Evolutionary conservation across 1,140 invertebrate species (phyloP), one percentile per base, ranked within the genome.

Genomic region (Trichomalopsis sarcophagae): DNA sequence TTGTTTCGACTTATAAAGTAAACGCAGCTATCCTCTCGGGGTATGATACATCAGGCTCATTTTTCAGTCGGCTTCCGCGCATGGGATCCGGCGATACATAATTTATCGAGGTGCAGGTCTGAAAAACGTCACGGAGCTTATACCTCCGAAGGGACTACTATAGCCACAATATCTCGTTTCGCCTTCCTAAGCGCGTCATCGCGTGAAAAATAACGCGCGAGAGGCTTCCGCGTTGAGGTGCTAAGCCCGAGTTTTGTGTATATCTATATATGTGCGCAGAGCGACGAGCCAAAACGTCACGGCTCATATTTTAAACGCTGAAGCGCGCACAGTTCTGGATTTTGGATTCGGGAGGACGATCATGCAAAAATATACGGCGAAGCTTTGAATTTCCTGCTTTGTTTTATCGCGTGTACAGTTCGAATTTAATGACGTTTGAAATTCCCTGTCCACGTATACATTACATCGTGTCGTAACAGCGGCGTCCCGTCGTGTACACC

Each of bases 1-100:
- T 55, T 14, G 50, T 55, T 55, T 21, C 55, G 21, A n/a, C 21
- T 17, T 71, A 36, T 74, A 27, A 36, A 73, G 73, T 33, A 73
- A 74, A 50, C 44, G 44, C 27, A 27, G 27, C 27, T 74, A 10
- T 40, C 40, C 36, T 21, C 27, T 33, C 36, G 11, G 7, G 6
- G 44, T 10, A 36, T 44, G 71, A 76, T 74, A 76, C 47, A 74
- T 74, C 69, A 23, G 73, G 30, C 73, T 75, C 81, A 66, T 82
- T 82, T 82, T 76, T 82, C 73, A 62, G 23, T 14, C 62, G n/a
- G 40, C 80, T n/a, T n/a, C 36, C 68, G 40, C 14, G 33, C 17
- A 33, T 68, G 40, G 13, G 7, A 33, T 4, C 33, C 30, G 21
- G 17, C n/a, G 74, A 82, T 75, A 66, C 55, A 62, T 66, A 66